Evolutionary conservation across 2,888 invertebrate species (phyloP), one percentile per base, ranked within the genome.

Genomic region (Gasteruption jaculator): DNA sequence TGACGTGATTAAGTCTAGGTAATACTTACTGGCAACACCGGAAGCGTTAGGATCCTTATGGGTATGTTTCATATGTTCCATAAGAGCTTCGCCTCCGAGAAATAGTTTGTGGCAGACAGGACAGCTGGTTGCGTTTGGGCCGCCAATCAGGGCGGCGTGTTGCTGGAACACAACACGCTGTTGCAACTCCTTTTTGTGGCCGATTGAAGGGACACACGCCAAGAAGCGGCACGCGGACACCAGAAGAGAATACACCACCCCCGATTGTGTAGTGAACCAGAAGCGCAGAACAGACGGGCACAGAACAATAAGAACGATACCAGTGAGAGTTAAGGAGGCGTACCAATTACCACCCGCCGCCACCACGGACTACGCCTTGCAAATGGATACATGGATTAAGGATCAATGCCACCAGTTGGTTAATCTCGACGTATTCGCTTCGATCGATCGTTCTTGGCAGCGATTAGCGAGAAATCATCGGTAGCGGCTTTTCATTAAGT

Each of bases 61-160:
- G 39, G 89, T 87, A 71, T 89, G 88, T 75, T 92, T 92, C 92
- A 93, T 92, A 73, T 93, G 93, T 74, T 93, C 92, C 80, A 93
- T 91, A 48, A 93, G 81, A 42, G 91, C 89, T 74, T 93, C 92
- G 53, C 89, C 89, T 57, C 91, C 91, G 64, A 92, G 83, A 76
- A 92, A 91, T 71, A 92, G 84, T 77, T 93, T 92, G 78, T 92
- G 91, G 77, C 92, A 93, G 61, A 92, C 83, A 37, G 92, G 91
- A 74, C 93, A 93, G 56, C 90, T 87, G 47, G 91, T 89, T 52
- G 91, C 90, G 66, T 90, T 88, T 53, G 91, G 91, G 61, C 91
- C 91, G 64, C 91, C 91, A 69, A 85, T 84, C 78, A 89, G 86
- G 69, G 92, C 82, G 66, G 91, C 91, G 77, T 92, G 92, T 85